Evolutionary conservation across 2,797 vertebrate genomes (phyloP).

Genomic region (Chelidonichthys spinosus): DNA sequence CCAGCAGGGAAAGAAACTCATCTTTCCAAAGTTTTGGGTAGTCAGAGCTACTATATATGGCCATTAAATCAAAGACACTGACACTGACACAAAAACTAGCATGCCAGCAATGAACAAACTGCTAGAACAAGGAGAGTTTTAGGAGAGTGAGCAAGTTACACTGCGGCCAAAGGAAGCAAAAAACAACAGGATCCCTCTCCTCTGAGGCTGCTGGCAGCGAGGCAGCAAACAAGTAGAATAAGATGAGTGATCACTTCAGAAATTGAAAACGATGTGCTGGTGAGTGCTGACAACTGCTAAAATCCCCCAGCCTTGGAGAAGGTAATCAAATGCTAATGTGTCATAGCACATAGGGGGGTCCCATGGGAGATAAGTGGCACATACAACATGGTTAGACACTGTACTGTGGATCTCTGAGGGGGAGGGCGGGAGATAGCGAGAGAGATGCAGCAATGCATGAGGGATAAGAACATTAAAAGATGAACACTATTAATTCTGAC

Average conservation of each 20-base stretch:
- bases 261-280: constrained; percentile 73
- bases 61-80: constrained; percentile 28
- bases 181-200: constrained; percentile 54
- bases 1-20: constrained; percentile 5
- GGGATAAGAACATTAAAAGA: constrained; percentile 51
- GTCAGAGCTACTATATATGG: not conserved
- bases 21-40: constrained; percentile 9
- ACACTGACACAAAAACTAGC: constrained; percentile 24
- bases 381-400: constrained; percentile 49
- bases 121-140: constrained; percentile 33
- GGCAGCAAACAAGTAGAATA: constrained; percentile 70
- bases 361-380: constrained; percentile 69
- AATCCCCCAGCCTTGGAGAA: constrained; percentile 63
- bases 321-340: constrained; percentile 72
- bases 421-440: constrained; percentile 11
- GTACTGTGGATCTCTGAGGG: constrained; percentile 55
- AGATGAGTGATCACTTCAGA: constrained; percentile 79
- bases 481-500: constrained; percentile 32
- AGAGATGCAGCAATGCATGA: constrained; percentile 39
- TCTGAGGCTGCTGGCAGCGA: constrained; percentile 58
- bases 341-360: constrained; percentile 51
- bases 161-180: constrained; percentile 50
- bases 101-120: constrained; percentile 41
- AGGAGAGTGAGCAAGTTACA: constrained; percentile 44
- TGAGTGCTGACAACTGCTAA: constrained; percentile 80